Base-by-base conservation (phyloP, 2,888 invertebrate species). In the Hypomecis punctinalis region DNA sequence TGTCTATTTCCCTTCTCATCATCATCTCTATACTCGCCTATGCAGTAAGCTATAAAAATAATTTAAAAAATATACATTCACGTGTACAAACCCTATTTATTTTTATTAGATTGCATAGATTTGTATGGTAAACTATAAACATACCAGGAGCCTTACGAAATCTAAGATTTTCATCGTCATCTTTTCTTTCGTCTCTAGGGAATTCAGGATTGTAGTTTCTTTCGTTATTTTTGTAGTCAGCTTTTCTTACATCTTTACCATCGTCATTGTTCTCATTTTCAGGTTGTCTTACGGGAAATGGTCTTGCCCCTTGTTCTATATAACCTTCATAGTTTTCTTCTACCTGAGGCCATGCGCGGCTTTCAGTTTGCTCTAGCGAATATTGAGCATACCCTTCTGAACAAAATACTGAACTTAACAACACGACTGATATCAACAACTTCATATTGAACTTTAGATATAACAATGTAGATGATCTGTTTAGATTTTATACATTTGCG, bases 251-350 rank as follows among this genome's bases (percentile, higher is more conserved):
- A n/a, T 48, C 4, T 23, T 57, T 53, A n/a, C 9, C 47, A 23
- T 53, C 23, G 11, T 13, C 42, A 40, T 46, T 9, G 6, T 39
- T 54, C 39, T 63, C 60, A 42, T 23, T 23, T 23, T 23, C 23
- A 45, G 46, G n/a, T 64, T 64, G 8, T 60, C 64, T 47, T 52
- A 60, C 60, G 33, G 60, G 51, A 56, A 64, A 60, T 0, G 64
- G 64, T 0, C 64, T 55, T 33, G 51, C 64, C n/a, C 36, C 40
- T 8, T 64, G 40, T 33, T 55, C 64, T 39, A 60, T 56, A n/a
- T 60, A 64, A 3, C 57, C 61, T 37, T 57, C 65, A 54, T 39
- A 61, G 43, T 61, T 65, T 13, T 61, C 65, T 23, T 11, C 60
- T 56, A 8, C 56, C 60, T 11, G 36, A 56, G 23, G 23, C 23